Conservation (phyloP, 2,113 vertebrate genomes). For the Clarias macrocephalus region DNA sequence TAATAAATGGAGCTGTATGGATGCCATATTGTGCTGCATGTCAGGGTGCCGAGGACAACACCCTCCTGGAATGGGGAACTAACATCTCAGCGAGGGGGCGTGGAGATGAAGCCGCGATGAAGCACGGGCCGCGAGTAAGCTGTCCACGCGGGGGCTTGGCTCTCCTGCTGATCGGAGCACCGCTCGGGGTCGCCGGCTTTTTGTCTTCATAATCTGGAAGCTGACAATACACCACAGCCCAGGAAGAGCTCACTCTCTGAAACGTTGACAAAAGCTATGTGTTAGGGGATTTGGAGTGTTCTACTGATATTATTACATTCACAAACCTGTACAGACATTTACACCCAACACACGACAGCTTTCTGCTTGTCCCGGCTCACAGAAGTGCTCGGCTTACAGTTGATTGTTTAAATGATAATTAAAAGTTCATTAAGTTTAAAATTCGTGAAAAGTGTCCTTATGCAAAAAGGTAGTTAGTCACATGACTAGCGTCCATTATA, state of each 20-base stretch:
- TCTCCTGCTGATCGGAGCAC: conserved; percentile 80
- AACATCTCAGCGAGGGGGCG: conserved; percentile 70
- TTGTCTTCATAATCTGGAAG: conserved; percentile 82
- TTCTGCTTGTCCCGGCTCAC: neutral
- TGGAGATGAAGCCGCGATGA: conserved; percentile 64
- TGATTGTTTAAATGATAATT: too few species aligned
- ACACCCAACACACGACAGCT: neutral
- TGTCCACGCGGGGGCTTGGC: conserved; percentile 78
- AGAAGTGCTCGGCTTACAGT: too few species aligned
- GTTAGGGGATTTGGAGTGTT: neutral
- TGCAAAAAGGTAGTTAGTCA: too few species aligned
- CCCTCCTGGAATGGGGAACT: conserved; percentile 96
- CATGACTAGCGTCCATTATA: too few species aligned
- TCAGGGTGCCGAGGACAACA: conserved; percentile 86
- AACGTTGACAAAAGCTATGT: neutral
- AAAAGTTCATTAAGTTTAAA: too few species aligned
- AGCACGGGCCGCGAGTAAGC: conserved; percentile 71
- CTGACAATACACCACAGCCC: conserved; percentile 82
- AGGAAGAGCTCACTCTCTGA: conserved; percentile 74
- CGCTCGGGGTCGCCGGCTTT: conserved; percentile 80
- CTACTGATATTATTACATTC: neutral
- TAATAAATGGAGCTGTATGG: conserved; percentile 70
- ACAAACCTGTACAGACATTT: neutral
- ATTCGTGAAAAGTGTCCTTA: too few species aligned
- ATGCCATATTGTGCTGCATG: conserved; percentile 87